Evolutionary conservation across 2,797 vertebrate genomes (phyloP), one percentile per base, ranked within the genome.

Genomic region (Lagodon rhomboides): DNA sequence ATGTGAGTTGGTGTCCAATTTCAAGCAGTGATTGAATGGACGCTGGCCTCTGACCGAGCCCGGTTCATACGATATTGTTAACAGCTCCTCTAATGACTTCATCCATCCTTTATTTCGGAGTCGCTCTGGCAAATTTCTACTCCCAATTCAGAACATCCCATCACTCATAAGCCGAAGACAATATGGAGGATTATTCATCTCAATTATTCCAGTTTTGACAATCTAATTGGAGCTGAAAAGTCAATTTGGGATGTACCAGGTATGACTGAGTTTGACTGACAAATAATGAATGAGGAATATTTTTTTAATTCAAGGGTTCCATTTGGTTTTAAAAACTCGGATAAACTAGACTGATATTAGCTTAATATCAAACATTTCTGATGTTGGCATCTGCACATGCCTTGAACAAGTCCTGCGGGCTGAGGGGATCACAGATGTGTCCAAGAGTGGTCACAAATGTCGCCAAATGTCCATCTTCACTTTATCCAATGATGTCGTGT

Each of bases 21-120:
- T 87, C 79, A 71, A 83, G 85, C 73, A 16, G 77, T 85, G 83
- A 89, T 87, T 89, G 82, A 89, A 86, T 74, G 79, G 63, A 72
- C 20, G 41, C 84, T 79, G 85, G 79, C 90, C 81, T 85, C 79
- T 68, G 83, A 91, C 79, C 46, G 59, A 82, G 60, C 75, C 79
- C 67, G 4, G 81, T 73, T 88, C 82, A 81, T 75, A 69, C 3
- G 3, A 75, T 86, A 83, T 82, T 84, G 85, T 85, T 90, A 89
- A 85, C 72, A 66, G 84, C 87, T 85, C 68, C 67, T 66, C 74
- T 92, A 87, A 91, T 93, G 79, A 88, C 82, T 85, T 75, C 59
- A 77, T 90, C 62, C 73, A 80, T 80, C 64, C 80, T 89, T 89
- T 82, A 80, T 87, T 87, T 82, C 59, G 64, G n/a, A 79, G 63